Percentiles rank a stretch among this genome's conserved stretches.
Evolutionary conservation across 2,797 vertebrate genomes (phyloP).

Genomic region (Pagetopsis macropterus): DNA sequence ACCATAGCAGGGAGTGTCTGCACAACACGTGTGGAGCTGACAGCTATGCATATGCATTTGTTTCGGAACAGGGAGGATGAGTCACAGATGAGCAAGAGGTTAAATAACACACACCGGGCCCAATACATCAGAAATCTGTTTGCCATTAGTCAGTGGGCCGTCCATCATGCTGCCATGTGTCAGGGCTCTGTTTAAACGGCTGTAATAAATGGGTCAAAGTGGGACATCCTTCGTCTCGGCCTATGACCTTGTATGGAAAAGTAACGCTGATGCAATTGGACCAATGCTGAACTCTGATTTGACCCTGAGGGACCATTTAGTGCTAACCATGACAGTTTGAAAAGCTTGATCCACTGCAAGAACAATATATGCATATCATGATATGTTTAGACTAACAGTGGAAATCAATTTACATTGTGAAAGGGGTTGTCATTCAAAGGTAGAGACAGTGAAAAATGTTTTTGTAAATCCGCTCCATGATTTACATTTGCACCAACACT

Average conservation of each 20-base stretch:
- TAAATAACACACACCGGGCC: slow-evolving; percentile 17
- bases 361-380: neutral
- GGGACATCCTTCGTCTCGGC: slow-evolving; percentile 23
- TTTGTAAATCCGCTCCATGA: too few species aligned
- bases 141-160: slow-evolving; percentile 48
- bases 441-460: too few species aligned
- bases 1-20: neutral
- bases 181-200: slow-evolving; percentile 51
- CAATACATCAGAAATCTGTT: slow-evolving; percentile 57
- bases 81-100: slow-evolving; percentile 47
- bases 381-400: neutral
- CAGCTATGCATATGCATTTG: slow-evolving; percentile 29
- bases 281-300: slow-evolving; percentile 36
- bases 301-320: slow-evolving; percentile 8
- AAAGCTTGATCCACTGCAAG: neutral
- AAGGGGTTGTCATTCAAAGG: neutral
- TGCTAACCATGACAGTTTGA: neutral
- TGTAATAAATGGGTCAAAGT: slow-evolving; percentile 33
- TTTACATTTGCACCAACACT: too few species aligned
- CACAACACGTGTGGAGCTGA: slow-evolving; percentile 12
- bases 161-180: slow-evolving; percentile 51
- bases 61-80: slow-evolving; percentile 37
- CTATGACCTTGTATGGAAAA: slow-evolving; percentile 37
- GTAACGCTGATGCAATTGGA: slow-evolving; percentile 33
- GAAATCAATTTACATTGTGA: neutral